Conservation (phyloP, 2,797 vertebrate genomes). For the Alfaro cultratus region DNA sequence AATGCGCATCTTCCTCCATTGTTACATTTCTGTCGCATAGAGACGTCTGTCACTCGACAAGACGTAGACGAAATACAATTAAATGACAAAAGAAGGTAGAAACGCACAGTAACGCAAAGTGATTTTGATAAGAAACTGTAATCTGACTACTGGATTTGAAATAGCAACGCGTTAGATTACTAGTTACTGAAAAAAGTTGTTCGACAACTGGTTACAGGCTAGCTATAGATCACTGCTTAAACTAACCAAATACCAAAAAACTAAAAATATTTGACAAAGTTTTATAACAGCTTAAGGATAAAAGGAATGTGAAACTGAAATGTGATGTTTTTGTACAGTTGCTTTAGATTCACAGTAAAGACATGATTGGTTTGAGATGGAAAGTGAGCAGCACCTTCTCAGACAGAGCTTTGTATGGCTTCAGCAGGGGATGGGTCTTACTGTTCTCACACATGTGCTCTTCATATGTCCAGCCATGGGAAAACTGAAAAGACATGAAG, state of each 20-base stretch:
- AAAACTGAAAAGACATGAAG: constrained; percentile 81
- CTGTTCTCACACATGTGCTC: constrained; percentile 89
- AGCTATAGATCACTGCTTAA: background rate
- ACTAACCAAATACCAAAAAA: background rate
- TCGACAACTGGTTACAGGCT: background rate
- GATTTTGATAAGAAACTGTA: too few species aligned
- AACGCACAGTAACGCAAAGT: too few species aligned
- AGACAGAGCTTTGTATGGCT: constrained; percentile 90
- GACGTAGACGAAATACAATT: too few species aligned
- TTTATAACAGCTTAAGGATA: background rate
- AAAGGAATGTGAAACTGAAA: background rate
- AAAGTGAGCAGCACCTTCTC: constrained; percentile 81
- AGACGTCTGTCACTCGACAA: too few species aligned
- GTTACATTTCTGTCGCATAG: too few species aligned
- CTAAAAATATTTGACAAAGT: background rate
- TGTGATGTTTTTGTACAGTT: background rate
- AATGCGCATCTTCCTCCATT: too few species aligned
- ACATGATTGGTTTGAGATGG: background rate
- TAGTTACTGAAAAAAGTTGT: too few species aligned
- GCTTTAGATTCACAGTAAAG: background rate
- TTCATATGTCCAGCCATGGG: constrained; percentile 90
- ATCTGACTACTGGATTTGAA: too few species aligned
- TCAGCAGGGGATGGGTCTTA: constrained; percentile 90
- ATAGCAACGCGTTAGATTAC: too few species aligned
- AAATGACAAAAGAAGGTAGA: too few species aligned